Percentiles rank a stretch among this genome's conserved stretches.
Evolutionary conservation across 2,797 vertebrate species (phyloP).

Genomic region (Paguma larvata): DNA sequence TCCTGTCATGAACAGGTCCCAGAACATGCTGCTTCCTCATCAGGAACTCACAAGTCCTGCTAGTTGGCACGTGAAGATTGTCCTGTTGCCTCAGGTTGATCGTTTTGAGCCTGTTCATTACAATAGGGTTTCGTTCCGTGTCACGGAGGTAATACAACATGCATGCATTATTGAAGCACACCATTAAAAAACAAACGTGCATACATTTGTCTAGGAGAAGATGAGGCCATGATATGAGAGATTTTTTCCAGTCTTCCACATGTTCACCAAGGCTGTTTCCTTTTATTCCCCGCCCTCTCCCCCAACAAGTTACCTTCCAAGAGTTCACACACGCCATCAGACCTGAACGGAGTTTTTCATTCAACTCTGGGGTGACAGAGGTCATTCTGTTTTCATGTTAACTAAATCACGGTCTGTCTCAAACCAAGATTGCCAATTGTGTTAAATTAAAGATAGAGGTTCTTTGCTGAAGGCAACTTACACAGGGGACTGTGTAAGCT

Average conservation of each 20-base stretch:
- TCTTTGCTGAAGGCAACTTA: slow-evolving; percentile 23
- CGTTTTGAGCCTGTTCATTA: background rate
- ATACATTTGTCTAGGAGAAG: background rate
- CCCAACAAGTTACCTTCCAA: background rate
- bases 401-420: slow-evolving; percentile 49
- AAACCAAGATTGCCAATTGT: slow-evolving; percentile 32
- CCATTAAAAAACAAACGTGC: slow-evolving; percentile 10
- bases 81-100: background rate
- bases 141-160: background rate
- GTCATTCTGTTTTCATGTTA: slow-evolving; percentile 69
- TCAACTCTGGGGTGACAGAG: slow-evolving; percentile 69
- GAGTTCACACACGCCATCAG: background rate
- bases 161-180: background rate
- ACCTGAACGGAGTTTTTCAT: background rate
- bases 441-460: background rate
- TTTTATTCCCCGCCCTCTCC: background rate
- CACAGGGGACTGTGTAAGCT: slow-evolving; percentile 34
- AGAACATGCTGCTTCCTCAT: background rate
- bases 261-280: background rate
- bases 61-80: background rate
- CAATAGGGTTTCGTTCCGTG: background rate
- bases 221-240: background rate
- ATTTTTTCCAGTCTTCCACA: background rate
- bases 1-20: background rate
- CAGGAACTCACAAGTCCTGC: background rate